Evolutionary conservation across 2,113 vertebrate genomes (phyloP).

Genomic region (Oophaga pumilio): DNA sequence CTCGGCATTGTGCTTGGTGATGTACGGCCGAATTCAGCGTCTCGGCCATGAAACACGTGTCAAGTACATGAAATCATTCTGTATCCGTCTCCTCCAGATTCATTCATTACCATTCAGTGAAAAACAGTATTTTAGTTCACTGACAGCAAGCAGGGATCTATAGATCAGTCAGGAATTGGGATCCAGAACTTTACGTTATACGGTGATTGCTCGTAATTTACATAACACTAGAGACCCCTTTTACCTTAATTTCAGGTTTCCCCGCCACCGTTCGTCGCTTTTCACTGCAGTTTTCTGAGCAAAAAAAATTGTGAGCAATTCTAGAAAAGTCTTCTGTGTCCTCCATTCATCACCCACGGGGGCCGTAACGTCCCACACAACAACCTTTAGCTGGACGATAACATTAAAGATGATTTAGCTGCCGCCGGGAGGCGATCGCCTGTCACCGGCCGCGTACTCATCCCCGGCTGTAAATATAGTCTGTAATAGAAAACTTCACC

Average conservation of each 20-base stretch:
- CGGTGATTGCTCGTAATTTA: background rate
- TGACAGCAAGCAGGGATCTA: too few species aligned
- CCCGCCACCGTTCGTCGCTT: too few species aligned
- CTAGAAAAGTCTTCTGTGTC: background rate
- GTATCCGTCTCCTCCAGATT: too few species aligned
- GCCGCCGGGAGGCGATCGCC: background rate
- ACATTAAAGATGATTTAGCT: conserved; percentile 52
- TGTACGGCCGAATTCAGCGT: too few species aligned
- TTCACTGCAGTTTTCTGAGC: too few species aligned
- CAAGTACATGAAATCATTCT: too few species aligned
- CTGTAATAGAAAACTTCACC: conserved; percentile 56
- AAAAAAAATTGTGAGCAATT: background rate
- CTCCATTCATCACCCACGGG: conserved; percentile 23
- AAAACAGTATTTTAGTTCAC: too few species aligned
- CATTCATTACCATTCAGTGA: too few species aligned
- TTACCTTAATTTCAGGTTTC: background rate
- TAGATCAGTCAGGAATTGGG: too few species aligned
- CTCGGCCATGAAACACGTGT: too few species aligned
- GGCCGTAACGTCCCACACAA: background rate
- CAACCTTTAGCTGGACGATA: conserved; percentile 36
- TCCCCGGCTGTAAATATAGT: conserved; percentile 32
- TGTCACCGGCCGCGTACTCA: conserved; percentile 30
- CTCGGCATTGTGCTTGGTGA: too few species aligned
- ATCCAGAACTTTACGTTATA: background rate
- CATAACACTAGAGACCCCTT: background rate